Evolutionary conservation across 1,140 invertebrate species (phyloP), one percentile per base, ranked within the genome.

Genomic region (Drosophila lowei): DNA sequence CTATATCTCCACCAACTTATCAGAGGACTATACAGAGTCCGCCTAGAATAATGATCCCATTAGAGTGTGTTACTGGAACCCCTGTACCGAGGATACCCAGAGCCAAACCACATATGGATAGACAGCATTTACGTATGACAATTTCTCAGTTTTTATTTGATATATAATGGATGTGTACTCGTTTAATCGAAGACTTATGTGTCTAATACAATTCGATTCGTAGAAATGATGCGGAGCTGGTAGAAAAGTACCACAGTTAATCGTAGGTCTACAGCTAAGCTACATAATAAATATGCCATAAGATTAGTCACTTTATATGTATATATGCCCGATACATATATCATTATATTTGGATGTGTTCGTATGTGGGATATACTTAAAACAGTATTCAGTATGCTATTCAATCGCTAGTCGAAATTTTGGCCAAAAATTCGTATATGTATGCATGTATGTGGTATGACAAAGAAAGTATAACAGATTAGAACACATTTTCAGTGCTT

Each of bases 201-300:
- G 48, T 48, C 66, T 68, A 57, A 48, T 68, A 70, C 52, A 70
- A 70, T 70, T 70, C 66, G 66, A 70, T 70, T 70, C 66, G 66
- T 68, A 70, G 23, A 70, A 70, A 70, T 57, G 64, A 23, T 70
- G 65, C 65, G 42, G 63, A 42, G 63, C 62, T 44, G 25, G 64
- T 70, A 70, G 64, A 70, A 70, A 70, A 70, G 25, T 68, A 70
- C 66, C 66, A 57, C 66, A 70, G 64, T 68, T 57, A 88, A 88
- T 62, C 53, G 72, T 88, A 77, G 53, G 49, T 34, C 66, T 70
- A 68, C 65, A 68, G 76, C 80, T 85, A 85, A 85, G 83, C 81
- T 85, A 86, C 81, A 86, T 86, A 88, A 86, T 77, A 72, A 68
- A 85, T 84, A 80, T 74, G 62, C 49, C 71, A 66, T 79, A 77